phyloP scores from a whole-genome alignment of 2,888 invertebrate genomes.

The Chelonus formosanus region DNA sequence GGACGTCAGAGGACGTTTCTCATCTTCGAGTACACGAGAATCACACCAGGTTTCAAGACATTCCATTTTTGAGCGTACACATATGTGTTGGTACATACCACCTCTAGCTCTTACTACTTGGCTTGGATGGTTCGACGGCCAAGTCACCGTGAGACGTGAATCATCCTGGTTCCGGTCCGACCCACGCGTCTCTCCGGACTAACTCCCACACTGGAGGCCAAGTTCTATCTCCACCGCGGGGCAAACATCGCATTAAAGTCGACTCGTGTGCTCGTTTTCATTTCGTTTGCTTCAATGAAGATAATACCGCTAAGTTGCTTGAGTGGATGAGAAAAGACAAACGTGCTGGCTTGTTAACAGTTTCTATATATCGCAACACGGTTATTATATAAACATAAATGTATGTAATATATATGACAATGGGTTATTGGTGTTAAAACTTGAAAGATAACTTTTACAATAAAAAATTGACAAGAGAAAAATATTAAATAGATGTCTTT shows the following conservation, averaged over 20 bases:
- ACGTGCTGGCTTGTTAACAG: constrained; percentile 18
- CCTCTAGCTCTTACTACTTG: constrained; percentile 20
- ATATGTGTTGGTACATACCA: constrained; percentile 2
- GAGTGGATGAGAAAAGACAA: not conserved
- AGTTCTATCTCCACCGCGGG: constrained; percentile 18
- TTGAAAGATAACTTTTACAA: no score
- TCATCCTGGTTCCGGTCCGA: constrained; percentile 64
- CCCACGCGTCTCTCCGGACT: constrained; percentile 53
- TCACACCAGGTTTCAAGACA: constrained; percentile 13
- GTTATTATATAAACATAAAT: not conserved
- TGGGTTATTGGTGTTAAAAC: no score
- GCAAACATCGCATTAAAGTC: constrained; percentile 23
- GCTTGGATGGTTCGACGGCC: constrained; percentile 24
- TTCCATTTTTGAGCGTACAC: constrained; percentile 26
- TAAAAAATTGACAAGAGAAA: no score
- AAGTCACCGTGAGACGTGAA: constrained; percentile 52
- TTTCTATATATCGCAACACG: not conserved
- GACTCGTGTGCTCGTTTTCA: constrained; percentile 35
- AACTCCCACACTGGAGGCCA: constrained; percentile 13
- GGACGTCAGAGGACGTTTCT: constrained; percentile 16
- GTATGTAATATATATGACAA: no score
- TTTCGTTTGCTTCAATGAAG: constrained; percentile 34
- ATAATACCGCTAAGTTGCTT: constrained; percentile 29
- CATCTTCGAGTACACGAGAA: constrained; percentile 1
- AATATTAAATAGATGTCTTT: not conserved